These are phyloP conservation scores for Hydrozoanthus gracilis DNA, from an alignment of 92 coral and sea anemone species.

Conservation along the genomic window DNA sequence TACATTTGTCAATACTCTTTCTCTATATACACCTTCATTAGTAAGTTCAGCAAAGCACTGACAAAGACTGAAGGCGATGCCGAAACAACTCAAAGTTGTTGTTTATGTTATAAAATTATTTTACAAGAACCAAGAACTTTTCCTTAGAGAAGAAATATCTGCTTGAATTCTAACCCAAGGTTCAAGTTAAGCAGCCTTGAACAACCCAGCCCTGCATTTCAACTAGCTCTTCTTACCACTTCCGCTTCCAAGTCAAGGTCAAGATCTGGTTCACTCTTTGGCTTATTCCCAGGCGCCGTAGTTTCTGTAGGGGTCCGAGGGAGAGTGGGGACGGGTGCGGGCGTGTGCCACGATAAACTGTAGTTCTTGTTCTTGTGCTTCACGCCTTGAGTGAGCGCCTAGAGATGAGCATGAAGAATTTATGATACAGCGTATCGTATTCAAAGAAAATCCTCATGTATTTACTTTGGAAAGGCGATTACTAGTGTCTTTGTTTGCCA, in stretches of 20 bases:
- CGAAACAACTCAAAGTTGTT: too few relatives aligned
- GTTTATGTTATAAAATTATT: too few relatives aligned
- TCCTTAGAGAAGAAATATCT: not conserved
- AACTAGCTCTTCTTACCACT: constrained; percentile 62
- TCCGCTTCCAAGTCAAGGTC: constrained; percentile 83
- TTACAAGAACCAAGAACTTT: too few relatives aligned
- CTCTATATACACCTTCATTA: too few relatives aligned
- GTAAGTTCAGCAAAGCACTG: too few relatives aligned
- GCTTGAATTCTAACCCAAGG: too few relatives aligned
- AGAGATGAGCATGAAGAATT: not conserved
- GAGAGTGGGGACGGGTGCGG: constrained; percentile 52
- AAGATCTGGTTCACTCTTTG: constrained; percentile 43
- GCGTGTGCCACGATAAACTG: constrained; percentile 84
- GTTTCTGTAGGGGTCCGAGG: constrained; percentile 36
- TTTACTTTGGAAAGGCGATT: too few relatives aligned
- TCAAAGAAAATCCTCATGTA: not conserved
- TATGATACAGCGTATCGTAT: not conserved
- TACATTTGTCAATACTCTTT: too few relatives aligned
- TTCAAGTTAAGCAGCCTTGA: too few relatives aligned
- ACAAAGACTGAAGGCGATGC: too few relatives aligned
- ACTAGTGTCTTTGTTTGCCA: too few relatives aligned
- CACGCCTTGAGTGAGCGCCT: constrained; percentile 89
- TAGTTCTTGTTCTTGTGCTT: constrained; percentile 81
- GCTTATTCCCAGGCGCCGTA: constrained; percentile 22
- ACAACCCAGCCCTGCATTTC: too few relatives aligned